phyloP scores from a whole-genome alignment of 2,113 vertebrate species.

The Alethe diademata region DNA sequence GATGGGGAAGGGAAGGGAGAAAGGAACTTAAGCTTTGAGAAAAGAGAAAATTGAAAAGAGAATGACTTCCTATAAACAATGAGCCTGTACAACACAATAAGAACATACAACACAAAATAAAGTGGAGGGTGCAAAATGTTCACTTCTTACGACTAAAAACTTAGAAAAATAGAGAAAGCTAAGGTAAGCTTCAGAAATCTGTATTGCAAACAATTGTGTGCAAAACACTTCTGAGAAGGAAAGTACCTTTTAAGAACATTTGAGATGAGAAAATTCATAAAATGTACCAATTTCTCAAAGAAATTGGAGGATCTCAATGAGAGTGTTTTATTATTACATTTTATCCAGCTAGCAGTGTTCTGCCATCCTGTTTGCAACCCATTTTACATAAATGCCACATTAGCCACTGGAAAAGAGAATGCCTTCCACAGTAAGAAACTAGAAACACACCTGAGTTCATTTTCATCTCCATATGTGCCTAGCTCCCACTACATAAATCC shows the following conservation, averaged over 20 bases:
- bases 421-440: not conserved
- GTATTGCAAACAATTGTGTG: not conserved
- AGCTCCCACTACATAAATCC: not conserved
- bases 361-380: not conserved
- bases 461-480: not conserved
- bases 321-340: not conserved
- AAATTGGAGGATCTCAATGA: not conserved
- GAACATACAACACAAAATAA: not conserved
- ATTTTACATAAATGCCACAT: not conserved
- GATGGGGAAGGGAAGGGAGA: not conserved
- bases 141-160: not conserved
- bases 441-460: conserved; percentile 11
- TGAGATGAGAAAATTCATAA: not conserved
- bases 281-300: not conserved
- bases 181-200: not conserved
- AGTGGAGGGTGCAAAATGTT: not conserved
- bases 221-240: not conserved
- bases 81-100: not conserved
- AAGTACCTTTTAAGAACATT: not conserved
- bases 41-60: not conserved
- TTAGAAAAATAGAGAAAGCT: not conserved
- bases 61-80: not conserved
- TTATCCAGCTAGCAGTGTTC: not conserved
- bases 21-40: not conserved
- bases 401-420: not conserved